A percentile compares a stretch with the other conserved stretches of the same genome.
These are phyloP conservation scores for Artibeus jamaicensis DNA, from an alignment of 2,797 vertebrate species.

Conservation along the genomic window DNA sequence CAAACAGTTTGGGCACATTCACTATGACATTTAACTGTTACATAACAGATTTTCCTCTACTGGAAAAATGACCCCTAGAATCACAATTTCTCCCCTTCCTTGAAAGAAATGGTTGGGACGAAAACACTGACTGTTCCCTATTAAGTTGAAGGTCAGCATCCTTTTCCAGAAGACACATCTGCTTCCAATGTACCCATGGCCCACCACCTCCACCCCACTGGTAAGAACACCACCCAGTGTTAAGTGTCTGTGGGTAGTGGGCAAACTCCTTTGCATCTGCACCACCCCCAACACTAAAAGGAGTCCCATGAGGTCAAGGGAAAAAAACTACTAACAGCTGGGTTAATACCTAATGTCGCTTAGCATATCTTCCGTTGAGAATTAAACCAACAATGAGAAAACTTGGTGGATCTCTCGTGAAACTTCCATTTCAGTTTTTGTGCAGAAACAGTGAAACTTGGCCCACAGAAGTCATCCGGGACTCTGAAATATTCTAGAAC, in stretches of 20 bases:
- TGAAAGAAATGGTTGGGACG: not conserved
- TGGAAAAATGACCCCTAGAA: not conserved
- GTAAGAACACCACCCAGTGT: not conserved
- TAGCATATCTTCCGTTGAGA: not conserved
- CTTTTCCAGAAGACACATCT: not conserved
- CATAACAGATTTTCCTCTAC: not conserved
- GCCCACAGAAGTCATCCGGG: not conserved
- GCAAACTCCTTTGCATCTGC: not conserved
- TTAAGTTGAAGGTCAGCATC: not conserved
- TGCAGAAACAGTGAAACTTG: not conserved
- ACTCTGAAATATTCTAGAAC: not conserved
- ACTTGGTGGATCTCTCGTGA: not conserved
- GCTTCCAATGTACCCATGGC: not conserved
- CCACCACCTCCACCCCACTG: not conserved
- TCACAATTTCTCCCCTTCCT: not conserved
- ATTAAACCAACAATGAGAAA: not conserved
- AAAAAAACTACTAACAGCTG: not conserved
- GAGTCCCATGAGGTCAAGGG: not conserved
- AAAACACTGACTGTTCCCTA: not conserved
- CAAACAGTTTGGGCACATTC: not conserved
- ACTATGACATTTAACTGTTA: not conserved
- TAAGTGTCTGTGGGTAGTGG: not conserved
- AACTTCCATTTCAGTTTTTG: not conserved
- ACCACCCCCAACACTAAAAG: not conserved
- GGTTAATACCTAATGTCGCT: not conserved